Base-by-base conservation (phyloP, 2,888 invertebrate genomes). In the Mythimna impura region DNA sequence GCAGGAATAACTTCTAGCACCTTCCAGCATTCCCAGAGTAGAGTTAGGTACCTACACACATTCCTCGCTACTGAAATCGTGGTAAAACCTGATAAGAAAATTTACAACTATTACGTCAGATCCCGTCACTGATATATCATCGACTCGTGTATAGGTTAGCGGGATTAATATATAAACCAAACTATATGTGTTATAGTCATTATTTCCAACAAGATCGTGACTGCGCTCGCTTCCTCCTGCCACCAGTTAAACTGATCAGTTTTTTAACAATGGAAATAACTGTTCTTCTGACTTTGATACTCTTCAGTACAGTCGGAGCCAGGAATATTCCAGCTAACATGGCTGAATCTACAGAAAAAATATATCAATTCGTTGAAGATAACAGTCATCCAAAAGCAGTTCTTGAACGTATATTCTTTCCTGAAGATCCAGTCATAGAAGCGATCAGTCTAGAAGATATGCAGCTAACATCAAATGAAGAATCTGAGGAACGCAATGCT, bases 241-340 rank as follows among this genome's bases (percentile, higher is more conserved):
- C 52, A 62, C n/a, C 77, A 12, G 50, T 57, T 71, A 12, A n/a
- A 50, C 30, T 69, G 70, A 69, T 57, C 50, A 77, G 75, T 70
- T 50, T 40, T 7, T 40, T 57, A 71, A 63, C 34, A 52, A 76
- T 76, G 71, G 76, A 71, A 14, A 50, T 22, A 17, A 78, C n/a
- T 12, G 12, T 20, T 43, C 12, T 62, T n/a, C 34, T 78, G 6
- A 71, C 14, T 25, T 50, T 76, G 52, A 63, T 76, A 58, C n/a
- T 78, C 62, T 43, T 76, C 25, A 30, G 50, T 22, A 6, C 12
- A 25, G 78, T 36, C n/a, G 71, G 70, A 62, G 78, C 75, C 47
- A 77, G 55, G 61, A 43, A 50, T 17, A 70, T 70, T 34, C 55
- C 25, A 0, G 0, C 6, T 7, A 30, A 57, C 2, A 62, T 30